Base-by-base conservation (phyloP, 1,140 invertebrate genomes). In the Orius insidiosus region DNA sequence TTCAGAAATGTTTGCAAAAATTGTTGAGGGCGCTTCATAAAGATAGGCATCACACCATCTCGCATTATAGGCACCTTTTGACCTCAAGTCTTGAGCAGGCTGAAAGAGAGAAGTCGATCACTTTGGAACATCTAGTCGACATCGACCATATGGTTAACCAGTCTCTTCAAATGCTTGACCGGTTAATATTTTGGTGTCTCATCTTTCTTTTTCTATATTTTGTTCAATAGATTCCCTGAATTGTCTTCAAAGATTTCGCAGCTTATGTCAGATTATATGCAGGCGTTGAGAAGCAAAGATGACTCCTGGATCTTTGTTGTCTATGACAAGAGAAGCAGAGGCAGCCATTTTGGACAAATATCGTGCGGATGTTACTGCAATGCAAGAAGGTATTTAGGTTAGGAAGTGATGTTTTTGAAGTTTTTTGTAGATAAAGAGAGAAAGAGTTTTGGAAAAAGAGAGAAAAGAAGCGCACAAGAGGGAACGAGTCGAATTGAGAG, bases 41-140 rank as follows among this genome's bases (percentile, higher is more conserved):
- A 59, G 94, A 98, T 61, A 74, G 92, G 3, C 84, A 88, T 33
- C 94, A 98, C 58, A 94, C 92, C 5, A 75, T 98, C 44, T 87
- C 90, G 41, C 92, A 95, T 58, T 98, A 92, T 70, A 79, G 79
- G 34, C 88, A 94, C 59, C 70, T 95, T 30, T 64, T 92, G 50
- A 75, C 79, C 55, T 78, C 76, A 31, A 80, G 78, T 53, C 67
- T 84, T 14, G 85, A 90, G 57, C 82, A 87, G 41, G 88, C 88
- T 2, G 77, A 85, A 24, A 72, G 82, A 6, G 88, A 93, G 65
- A 80, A 88, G 48, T 76, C 85, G 36, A 72, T 85, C 37, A 89
- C 88, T 10, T 65, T 93, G 48, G 87, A 94, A 57, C 78, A 73
- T 51, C 62, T 80, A 50, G 71, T 82, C 51, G 87, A 93, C 60